Evolutionary conservation across 2,797 vertebrate genomes (phyloP), one percentile per base, ranked within the genome.

Genomic region (Syngnathus rostellatus): DNA sequence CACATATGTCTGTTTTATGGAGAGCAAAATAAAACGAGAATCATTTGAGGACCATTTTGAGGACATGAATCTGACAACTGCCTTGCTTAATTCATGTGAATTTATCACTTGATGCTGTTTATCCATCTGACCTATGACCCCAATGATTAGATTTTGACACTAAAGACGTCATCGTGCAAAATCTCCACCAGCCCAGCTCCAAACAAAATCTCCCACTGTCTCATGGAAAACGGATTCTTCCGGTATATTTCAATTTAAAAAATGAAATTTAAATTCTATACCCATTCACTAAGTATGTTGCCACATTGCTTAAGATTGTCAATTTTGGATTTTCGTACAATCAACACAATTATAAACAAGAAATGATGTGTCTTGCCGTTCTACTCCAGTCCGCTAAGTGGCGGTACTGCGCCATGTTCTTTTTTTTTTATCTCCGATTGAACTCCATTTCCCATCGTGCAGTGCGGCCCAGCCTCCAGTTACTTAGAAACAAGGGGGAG

Each of bases 191-290:
- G 0, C 90, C 90, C 90, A 59, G 85, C 84, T 0, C 78, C 82
- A 0, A 93, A 85, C 67, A 92, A 91, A 69, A 90, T 95, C 10
- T 94, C 31, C 31, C 31, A 91, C 81, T 90, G 85, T 74, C 71
- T 94, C n/a, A 94, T 94, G 93, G 92, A 94, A 71, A 94, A 93
- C 40, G 91, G 87, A 68, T 87, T 89, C 9, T 95, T 94, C 41
- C 89, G 92, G 93, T 0, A 94, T 94, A 74, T 78, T 93, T 71
- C 89, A 93, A 1, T 94, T 93, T 0, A 86, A 92, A 50, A 87
- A 92, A 72, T 93, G 91, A 75, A 90, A 92, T 4, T 43, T 12
- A 43, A 11, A 43, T 43, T 43, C 2, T 43, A 43, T 43, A 43
- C 41, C 12, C 10, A 43, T 43, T 31, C 31, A 31, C 3, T 43